Evolutionary conservation across 1,140 invertebrate species (phyloP).

Genomic region (Macrosteles quadrilineatus): DNA sequence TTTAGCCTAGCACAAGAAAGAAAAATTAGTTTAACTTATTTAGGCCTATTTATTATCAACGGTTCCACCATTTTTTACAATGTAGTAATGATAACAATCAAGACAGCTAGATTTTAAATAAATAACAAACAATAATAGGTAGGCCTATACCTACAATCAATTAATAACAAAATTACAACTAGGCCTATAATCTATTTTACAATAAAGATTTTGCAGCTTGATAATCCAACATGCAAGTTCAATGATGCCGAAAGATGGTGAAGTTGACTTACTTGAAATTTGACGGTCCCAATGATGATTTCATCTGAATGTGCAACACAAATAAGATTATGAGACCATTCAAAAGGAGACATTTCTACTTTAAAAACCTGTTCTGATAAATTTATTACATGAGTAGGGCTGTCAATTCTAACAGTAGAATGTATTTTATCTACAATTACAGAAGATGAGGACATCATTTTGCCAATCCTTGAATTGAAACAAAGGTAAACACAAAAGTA

Average conservation of each 20-base stretch:
- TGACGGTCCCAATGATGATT: conserved; percentile 51
- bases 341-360: conserved; percentile 55
- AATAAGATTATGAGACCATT: conserved; percentile 56
- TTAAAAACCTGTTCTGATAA: conserved; percentile 51
- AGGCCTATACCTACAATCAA: too few species aligned
- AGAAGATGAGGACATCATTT: conserved; percentile 23
- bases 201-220: too few species aligned
- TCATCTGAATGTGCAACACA: conserved; percentile 52
- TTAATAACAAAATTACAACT: too few species aligned
- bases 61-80: too few species aligned
- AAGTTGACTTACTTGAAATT: conserved; percentile 55
- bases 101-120: too few species aligned
- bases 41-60: too few species aligned
- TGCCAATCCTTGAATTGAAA: too few species aligned
- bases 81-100: too few species aligned
- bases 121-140: too few species aligned
- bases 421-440: conserved; percentile 30
- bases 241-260: background rate
- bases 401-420: conserved; percentile 28
- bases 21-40: too few species aligned
- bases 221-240: background rate
- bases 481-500: too few species aligned
- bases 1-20: too few species aligned
- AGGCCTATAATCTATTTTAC: background rate
- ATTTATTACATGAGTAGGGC: conserved; percentile 36